phyloP scores from a whole-genome alignment of 2,113 vertebrate species.

The Hippocampus guttulatus region DNA sequence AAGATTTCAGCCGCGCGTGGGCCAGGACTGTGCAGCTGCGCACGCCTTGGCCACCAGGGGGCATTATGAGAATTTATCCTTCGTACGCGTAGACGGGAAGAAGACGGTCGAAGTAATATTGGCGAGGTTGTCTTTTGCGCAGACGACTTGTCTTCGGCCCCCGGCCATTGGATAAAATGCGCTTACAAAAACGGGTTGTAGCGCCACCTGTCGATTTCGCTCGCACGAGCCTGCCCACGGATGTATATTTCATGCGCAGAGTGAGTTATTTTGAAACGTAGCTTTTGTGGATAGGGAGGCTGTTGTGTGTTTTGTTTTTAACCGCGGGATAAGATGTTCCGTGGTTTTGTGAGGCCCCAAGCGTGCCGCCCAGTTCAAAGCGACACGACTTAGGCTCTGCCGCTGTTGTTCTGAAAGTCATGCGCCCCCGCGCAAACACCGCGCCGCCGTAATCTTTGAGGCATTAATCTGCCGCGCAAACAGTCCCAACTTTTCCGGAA shows the following conservation, averaged over 20 bases:
- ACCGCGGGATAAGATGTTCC: neutral
- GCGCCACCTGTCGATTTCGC: neutral
- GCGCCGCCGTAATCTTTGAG: neutral
- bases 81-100: no score
- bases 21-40: no score
- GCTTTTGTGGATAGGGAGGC: neutral
- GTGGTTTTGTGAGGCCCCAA: neutral
- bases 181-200: neutral
- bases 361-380: neutral
- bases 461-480: slow-evolving; percentile 7
- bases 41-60: no score
- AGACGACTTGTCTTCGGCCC: neutral
- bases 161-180: neutral
- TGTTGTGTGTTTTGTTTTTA: neutral
- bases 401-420: neutral
- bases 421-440: neutral
- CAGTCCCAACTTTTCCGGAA: slow-evolving; percentile 4
- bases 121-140: neutral
- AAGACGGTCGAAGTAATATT: no score
- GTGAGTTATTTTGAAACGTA: neutral
- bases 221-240: neutral
- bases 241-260: no score
- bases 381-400: neutral
- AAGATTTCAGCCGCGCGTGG: no score
- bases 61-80: no score